These are phyloP conservation scores for Tinamus major DNA, from an alignment of 2,797 vertebrate genomes.

Conservation along the genomic window DNA sequence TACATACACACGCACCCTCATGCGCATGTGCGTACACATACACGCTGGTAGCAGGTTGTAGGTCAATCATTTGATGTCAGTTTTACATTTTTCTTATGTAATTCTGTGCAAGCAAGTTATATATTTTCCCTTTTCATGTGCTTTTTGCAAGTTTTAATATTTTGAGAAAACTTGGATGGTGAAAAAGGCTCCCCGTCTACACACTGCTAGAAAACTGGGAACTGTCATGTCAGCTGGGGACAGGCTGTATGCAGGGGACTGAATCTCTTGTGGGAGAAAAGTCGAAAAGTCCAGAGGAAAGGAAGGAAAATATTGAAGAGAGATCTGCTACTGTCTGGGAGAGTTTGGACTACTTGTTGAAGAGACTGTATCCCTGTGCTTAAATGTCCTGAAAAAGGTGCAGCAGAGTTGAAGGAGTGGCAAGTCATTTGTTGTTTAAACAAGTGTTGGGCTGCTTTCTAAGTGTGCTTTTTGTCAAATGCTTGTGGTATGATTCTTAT, in stretches of 20 bases:
- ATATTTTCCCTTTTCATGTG: neutral
- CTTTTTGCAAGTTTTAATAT: neutral
- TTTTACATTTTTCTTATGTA: neutral
- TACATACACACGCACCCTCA: neutral
- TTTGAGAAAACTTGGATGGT: neutral
- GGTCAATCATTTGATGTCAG: neutral
- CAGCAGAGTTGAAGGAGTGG: constrained; percentile 18
- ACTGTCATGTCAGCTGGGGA: neutral
- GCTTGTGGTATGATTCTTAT: neutral
- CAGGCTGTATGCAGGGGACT: neutral
- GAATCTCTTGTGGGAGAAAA: neutral
- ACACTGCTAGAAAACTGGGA: neutral
- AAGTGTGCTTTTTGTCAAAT: neutral
- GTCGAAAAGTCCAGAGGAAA: neutral
- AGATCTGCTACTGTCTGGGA: neutral
- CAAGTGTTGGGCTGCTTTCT: neutral
- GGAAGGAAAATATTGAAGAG: neutral
- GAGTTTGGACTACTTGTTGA: neutral
- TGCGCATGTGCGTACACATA: no score
- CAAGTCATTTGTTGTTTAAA: neutral
- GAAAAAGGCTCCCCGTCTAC: fast-evolving
- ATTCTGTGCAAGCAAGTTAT: neutral
- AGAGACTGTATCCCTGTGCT: neutral
- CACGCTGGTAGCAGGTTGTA: neutral
- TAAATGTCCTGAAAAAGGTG: neutral